A percentile compares a stretch with the other conserved stretches of the same genome.
Conservation (phyloP, 1,140 invertebrate genomes). For the Drosophila fuyamai region DNA sequence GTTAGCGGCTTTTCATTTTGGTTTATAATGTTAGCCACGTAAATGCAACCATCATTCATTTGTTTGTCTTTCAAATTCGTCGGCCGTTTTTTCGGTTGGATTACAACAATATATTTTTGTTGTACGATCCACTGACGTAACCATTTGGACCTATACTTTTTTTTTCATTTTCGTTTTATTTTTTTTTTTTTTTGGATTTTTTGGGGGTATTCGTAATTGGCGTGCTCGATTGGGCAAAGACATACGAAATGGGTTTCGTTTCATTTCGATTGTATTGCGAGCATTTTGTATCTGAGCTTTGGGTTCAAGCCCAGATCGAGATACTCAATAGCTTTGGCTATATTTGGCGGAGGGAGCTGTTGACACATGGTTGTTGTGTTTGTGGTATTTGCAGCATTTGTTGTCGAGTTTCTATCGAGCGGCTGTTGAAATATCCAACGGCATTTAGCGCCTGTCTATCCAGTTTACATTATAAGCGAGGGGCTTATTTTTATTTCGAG, state of each 20-base stretch:
- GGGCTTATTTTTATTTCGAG: neutral
- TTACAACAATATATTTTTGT: slow-evolving; percentile 43
- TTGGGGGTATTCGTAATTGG: slow-evolving; percentile 62
- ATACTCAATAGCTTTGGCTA: slow-evolving; percentile 12
- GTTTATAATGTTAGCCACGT: slow-evolving; percentile 57
- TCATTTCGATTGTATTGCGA: slow-evolving; percentile 32
- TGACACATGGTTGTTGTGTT: slow-evolving; percentile 40
- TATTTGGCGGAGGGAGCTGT: slow-evolving; percentile 25
- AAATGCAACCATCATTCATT: slow-evolving; percentile 35
- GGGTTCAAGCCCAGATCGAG: slow-evolving; percentile 36
- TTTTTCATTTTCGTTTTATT: slow-evolving; percentile 14
- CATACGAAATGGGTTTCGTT: slow-evolving; percentile 55
- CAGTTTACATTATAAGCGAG: slow-evolving; percentile 36
- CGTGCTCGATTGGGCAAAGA: slow-evolving; percentile 72
- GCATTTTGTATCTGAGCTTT: slow-evolving; percentile 23
- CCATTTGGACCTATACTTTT: slow-evolving; percentile 11
- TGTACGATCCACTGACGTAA: slow-evolving; percentile 43
- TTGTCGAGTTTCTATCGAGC: slow-evolving; percentile 51
- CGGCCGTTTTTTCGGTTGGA: slow-evolving; percentile 35
- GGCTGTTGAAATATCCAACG: slow-evolving; percentile 66
- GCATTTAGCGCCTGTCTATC: slow-evolving; percentile 40
- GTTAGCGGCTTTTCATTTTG: slow-evolving; percentile 23
- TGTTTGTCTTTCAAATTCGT: slow-evolving; percentile 55
- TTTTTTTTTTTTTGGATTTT: slow-evolving; percentile 31
- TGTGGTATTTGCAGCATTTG: slow-evolving; percentile 4